These are phyloP conservation scores for Phallusia fumigata DNA, from an alignment of 23 tunicate genomes.

Conservation along the genomic window DNA sequence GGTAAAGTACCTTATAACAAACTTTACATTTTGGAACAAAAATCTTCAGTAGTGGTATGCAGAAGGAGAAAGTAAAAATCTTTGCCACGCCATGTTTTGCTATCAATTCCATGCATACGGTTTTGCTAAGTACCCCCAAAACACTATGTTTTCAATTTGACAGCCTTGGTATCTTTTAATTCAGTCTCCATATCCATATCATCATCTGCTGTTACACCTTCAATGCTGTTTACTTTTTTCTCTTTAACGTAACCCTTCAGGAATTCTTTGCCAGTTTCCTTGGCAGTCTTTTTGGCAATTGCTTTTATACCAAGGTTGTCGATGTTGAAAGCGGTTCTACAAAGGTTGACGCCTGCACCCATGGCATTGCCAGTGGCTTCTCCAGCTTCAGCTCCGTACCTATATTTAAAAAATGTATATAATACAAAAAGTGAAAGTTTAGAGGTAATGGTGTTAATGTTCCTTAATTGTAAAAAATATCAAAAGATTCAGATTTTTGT, in stretches of 20 bases:
- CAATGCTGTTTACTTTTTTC: neutral
- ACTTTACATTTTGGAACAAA: no score
- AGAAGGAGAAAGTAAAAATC: no score
- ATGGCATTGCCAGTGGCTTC: constrained; percentile 45
- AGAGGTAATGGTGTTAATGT: no score
- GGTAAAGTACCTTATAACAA: no score
- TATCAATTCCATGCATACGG: no score
- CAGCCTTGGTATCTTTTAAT: neutral
- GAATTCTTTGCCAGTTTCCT: constrained; percentile 59
- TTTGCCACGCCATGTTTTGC: no score
- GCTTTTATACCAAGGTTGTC: constrained; percentile 81
- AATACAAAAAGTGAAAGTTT: neutral
- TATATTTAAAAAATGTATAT: no score
- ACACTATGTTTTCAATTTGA: neutral
- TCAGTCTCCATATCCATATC: neutral
- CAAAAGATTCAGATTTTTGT: no score
- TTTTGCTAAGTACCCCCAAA: neutral
- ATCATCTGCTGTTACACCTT: neutral
- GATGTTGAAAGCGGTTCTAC: constrained; percentile 57
- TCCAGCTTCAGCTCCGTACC: constrained; percentile 77
- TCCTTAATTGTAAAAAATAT: no score
- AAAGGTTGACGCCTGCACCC: constrained; percentile 68
- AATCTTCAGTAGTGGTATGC: no score
- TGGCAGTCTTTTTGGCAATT: constrained; percentile 71
- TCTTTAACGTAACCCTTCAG: constrained; percentile 35